These are phyloP conservation scores for Drosophila mayaguana DNA, from an alignment of 2,888 invertebrate genomes.

Conservation along the genomic window DNA sequence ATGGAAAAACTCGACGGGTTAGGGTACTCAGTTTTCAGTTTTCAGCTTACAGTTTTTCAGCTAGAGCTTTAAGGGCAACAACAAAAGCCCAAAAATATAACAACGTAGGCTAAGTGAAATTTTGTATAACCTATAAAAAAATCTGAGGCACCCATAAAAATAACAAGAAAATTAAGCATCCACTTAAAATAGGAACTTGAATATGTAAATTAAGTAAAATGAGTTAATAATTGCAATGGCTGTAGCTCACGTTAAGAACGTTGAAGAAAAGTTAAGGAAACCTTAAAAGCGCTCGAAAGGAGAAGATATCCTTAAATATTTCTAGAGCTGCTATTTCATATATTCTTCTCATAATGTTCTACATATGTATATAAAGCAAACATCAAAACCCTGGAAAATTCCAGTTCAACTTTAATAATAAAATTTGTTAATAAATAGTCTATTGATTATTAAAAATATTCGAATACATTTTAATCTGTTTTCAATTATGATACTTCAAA, in stretches of 20 bases:
- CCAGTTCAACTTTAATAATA: no score
- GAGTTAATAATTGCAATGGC: background rate
- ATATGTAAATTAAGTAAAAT: background rate
- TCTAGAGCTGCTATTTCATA: background rate
- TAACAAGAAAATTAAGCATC: slow-evolving; percentile 1
- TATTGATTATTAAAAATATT: no score
- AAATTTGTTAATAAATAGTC: no score
- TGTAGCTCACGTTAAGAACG: background rate
- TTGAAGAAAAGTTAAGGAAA: background rate
- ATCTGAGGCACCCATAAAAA: background rate
- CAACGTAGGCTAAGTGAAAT: slow-evolving; percentile 23
- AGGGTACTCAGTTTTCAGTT: slow-evolving; percentile 31
- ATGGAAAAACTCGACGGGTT: slow-evolving; percentile 41
- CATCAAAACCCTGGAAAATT: no score
- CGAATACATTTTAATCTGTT: no score
- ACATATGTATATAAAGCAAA: no score
- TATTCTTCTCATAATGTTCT: background rate
- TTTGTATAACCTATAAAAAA: slow-evolving; percentile 30
- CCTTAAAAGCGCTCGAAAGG: background rate
- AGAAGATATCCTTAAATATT: background rate
- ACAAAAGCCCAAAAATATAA: slow-evolving; percentile 16
- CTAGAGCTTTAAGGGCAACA: slow-evolving; percentile 48
- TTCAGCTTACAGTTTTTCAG: slow-evolving; percentile 19
- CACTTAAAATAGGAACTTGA: background rate
- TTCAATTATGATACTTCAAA: no score